Evolutionary conservation across 2,797 vertebrate genomes (phyloP).

Genomic region (Numenius phaeopus): DNA sequence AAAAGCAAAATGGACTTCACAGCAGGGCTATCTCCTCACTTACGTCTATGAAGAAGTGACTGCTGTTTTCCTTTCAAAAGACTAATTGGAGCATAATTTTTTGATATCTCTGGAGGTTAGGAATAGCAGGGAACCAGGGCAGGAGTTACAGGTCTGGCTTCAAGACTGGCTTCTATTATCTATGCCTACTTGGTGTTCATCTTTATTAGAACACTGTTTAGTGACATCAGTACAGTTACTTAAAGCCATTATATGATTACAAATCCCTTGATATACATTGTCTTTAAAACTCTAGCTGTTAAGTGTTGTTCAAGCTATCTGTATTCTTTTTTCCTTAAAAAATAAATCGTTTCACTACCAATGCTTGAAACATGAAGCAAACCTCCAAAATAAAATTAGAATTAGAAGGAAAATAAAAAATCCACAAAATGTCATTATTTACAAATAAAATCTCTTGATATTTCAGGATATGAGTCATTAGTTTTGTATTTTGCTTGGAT

Average conservation of each 20-base stretch:
- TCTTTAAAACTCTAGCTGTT: neutral
- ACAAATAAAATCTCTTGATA: neutral
- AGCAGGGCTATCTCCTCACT: neutral
- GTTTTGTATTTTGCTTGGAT: neutral
- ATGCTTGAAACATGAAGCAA: neutral
- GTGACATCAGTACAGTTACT: neutral
- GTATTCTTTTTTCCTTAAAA: neutral
- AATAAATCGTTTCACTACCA: neutral
- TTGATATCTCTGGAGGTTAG: neutral
- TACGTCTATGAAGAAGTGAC: neutral
- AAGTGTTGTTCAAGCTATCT: neutral
- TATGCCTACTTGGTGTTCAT: neutral
- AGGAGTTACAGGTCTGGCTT: neutral
- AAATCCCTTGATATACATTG: neutral
- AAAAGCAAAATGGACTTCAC: constrained; percentile 9
- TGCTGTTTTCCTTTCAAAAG: constrained; percentile 18
- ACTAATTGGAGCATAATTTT: neutral
- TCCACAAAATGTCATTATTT: neutral
- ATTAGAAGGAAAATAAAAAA: neutral
- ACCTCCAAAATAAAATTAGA: neutral
- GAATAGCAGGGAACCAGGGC: neutral
- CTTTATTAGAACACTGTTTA: neutral
- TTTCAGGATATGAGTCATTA: neutral
- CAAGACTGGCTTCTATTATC: constrained; percentile 7
- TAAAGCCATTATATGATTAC: neutral